Conservation (phyloP, 1,140 invertebrate genomes). For the Choristoneura fumiferana region DNA sequence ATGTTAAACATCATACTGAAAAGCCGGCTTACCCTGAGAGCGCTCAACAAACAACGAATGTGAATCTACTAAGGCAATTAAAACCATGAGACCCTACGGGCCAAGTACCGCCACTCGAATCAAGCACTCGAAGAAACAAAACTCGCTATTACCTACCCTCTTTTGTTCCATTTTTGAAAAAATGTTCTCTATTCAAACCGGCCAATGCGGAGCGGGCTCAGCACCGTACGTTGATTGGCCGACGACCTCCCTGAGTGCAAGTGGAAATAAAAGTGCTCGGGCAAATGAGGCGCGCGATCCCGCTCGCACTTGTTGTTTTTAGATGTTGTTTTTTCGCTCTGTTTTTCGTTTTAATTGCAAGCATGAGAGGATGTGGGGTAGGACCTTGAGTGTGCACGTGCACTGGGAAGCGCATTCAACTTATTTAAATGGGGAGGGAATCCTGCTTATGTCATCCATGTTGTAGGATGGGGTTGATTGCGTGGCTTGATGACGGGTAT, state of each 20-base stretch:
- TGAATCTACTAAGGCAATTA: constrained; percentile 69
- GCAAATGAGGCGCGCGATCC: constrained; percentile 66
- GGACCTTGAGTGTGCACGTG: constrained; percentile 75
- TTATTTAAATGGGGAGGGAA: constrained; percentile 62
- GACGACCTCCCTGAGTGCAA: constrained; percentile 74
- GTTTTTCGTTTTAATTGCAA: constrained; percentile 77
- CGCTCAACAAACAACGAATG: constrained; percentile 51
- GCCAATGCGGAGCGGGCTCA: constrained; percentile 68
- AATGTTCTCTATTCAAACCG: constrained; percentile 72
- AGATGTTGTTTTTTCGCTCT: constrained; percentile 46
- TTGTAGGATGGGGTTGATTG: constrained; percentile 37
- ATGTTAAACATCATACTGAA: constrained; percentile 68
- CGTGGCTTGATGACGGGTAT: constrained; percentile 2
- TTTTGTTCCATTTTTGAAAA: constrained; percentile 70
- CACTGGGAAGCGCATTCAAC: constrained; percentile 67
- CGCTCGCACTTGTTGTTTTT: constrained; percentile 44
- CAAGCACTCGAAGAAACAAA: constrained; percentile 74
- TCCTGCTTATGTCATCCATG: constrained; percentile 62
- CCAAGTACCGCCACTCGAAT: constrained; percentile 58
- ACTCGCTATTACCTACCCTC: constrained; percentile 76
- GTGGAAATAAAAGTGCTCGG: constrained; percentile 74
- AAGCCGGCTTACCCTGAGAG: constrained; percentile 58
- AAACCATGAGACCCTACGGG: constrained; percentile 56
- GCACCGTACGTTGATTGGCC: constrained; percentile 74
- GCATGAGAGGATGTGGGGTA: constrained; percentile 73